Base-by-base conservation (phyloP, 2,888 invertebrate genomes). In the Bombylius major region DNA sequence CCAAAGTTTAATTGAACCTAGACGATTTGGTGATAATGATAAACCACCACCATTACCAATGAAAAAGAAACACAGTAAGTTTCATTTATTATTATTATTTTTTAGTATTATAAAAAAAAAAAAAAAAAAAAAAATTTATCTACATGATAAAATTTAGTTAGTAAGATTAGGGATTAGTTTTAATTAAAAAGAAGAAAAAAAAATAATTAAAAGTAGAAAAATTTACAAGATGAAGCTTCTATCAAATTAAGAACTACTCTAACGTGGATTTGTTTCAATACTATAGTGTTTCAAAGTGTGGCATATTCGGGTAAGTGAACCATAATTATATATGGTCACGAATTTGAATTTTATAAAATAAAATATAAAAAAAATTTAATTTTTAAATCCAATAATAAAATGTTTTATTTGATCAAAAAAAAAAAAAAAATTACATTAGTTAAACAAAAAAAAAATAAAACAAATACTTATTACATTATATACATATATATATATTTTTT, bases 51-150 rank as follows among this genome's bases (percentile, higher is more conserved):
- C 95, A 52, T 77, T 95, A 62, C 95, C 95, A 47, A 84, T 88
- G 50, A 95, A 95, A 78, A 93, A 93, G 76, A 87, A 89, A 75
- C 89, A 95, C 80, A 94, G 94, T 93, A 83, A 89, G 93, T 89
- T 23, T 23, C 23, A 23, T 23, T 23, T 23, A 23, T 23, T 23
- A 23, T 23, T 23, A 23, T 23, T 23, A 23, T 23, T 23, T 23
- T 23, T 76, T 67, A 9, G 39, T 42, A 42, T 11, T 42, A 4
- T 57, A 58, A 59, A 54, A 58, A 54, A 9, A 48, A 48, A 33
- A 39, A n/a, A n/a, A n/a, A n/a, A n/a, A n/a, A n/a, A n/a, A 39
- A 48, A 54, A 39, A n/a, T 34, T 53, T 53, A 13, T n/a, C 48
- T 31, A 11, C 2, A 7, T 7, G 8, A 36, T 36, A 36, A 36